Evolutionary conservation across 2,113 vertebrate genomes (phyloP).

Genomic region (Bungarus multicinctus): DNA sequence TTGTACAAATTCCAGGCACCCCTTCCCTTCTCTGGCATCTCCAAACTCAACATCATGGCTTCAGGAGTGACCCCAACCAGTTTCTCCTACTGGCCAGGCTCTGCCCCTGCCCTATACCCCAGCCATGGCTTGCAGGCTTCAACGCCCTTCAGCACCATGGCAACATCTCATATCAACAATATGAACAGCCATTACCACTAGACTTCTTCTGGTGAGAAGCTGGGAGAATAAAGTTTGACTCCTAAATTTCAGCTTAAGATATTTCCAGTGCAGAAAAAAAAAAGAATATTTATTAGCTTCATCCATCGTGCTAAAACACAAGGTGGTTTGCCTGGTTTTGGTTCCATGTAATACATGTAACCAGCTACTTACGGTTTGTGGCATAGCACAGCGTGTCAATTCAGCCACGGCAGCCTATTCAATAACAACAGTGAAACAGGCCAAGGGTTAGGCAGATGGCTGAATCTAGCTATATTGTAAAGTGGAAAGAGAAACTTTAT

Average conservation of each 20-base stretch:
- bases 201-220: slow-evolving; percentile 22
- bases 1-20: slow-evolving; percentile 95
- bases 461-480: not conserved
- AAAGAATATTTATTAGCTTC: not conserved
- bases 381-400: not conserved
- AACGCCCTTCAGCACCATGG: slow-evolving; percentile 81
- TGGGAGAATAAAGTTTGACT: not conserved
- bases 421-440: not conserved
- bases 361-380: not conserved
- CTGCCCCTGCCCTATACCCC: slow-evolving; percentile 84
- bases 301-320: not conserved
- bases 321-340: not conserved
- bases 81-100: slow-evolving; percentile 95
- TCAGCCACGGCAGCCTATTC: not conserved
- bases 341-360: not conserved
- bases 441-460: not conserved
- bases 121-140: slow-evolving; percentile 84
- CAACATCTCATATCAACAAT: slow-evolving; percentile 88
- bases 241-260: not conserved
- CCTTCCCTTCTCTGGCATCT: slow-evolving; percentile 89
- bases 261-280: not conserved
- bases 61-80: slow-evolving; percentile 83
- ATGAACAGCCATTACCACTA: slow-evolving; percentile 90
- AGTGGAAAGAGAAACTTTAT: not conserved
- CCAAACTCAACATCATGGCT: slow-evolving; percentile 94